Conservation (phyloP, 37 sponge, comb jelly and placozoan genomes). For the Cliona cf. orientalis region DNA sequence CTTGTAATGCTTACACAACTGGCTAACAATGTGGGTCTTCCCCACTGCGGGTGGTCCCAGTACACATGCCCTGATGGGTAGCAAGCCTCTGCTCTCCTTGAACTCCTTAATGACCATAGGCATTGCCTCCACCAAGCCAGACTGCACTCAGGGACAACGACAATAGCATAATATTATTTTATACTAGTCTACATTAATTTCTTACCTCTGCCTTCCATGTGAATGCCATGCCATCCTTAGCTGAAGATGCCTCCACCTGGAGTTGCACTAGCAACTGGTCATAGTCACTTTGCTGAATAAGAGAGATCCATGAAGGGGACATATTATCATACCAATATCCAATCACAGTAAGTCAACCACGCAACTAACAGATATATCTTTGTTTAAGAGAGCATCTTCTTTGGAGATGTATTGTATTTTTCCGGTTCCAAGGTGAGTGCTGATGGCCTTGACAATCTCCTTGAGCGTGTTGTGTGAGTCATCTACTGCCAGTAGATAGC, state of each 20-base stretch:
- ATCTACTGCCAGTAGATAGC: slow-evolving; percentile 93
- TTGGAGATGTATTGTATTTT: slow-evolving; percentile 51
- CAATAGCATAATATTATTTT: not conserved
- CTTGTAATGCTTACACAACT: slow-evolving; percentile 92
- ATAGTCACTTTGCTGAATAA: slow-evolving; percentile 69
- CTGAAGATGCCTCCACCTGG: slow-evolving; percentile 75
- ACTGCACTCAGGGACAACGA: slow-evolving; percentile 29
- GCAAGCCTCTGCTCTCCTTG: slow-evolving; percentile 79
- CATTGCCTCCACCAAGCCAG: slow-evolving; percentile 86
- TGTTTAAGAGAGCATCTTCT: slow-evolving; percentile 77
- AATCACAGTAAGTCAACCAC: not conserved
- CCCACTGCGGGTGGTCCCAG: slow-evolving; percentile 93
- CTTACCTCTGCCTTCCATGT: slow-evolving; percentile 80
- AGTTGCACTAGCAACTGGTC: slow-evolving; percentile 85
- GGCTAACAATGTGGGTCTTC: slow-evolving; percentile 66
- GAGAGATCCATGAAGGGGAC: not conserved
- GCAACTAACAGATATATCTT: slow-evolving; percentile 66
- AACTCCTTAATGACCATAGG: slow-evolving; percentile 69
- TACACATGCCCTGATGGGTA: slow-evolving; percentile 83
- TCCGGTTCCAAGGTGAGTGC: slow-evolving; percentile 75
- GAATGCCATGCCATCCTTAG: slow-evolving; percentile 81
- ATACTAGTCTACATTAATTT: not conserved
- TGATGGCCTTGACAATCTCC: slow-evolving; percentile 88
- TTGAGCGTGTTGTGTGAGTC: slow-evolving; percentile 80
- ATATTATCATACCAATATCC: not conserved